phyloP scores from a whole-genome alignment of 2,888 invertebrate genomes.

The Sphecodes monilicornis region DNA sequence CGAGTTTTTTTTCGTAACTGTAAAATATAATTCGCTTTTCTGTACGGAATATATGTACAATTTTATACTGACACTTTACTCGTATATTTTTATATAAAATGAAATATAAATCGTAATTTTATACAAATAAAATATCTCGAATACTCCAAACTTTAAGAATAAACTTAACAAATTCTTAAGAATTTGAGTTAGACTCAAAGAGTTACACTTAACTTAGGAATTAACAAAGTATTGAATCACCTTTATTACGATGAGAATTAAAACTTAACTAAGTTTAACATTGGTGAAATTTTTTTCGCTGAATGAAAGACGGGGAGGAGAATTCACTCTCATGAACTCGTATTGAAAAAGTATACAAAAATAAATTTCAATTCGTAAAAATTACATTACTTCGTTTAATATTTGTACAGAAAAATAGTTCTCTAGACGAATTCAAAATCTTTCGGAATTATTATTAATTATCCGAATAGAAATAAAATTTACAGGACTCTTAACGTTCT shows the following conservation, averaged over 20 bases:
- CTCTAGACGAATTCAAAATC: neutral
- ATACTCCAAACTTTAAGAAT: neutral
- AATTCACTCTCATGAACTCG: neutral
- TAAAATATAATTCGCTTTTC: neutral
- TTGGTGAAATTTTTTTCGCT: neutral
- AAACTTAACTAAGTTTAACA: neutral
- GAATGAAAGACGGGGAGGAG: neutral
- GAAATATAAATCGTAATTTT: neutral
- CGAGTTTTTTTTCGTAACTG: conserved; percentile 19
- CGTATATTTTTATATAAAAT: conserved; percentile 7
- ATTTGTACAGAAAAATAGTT: neutral
- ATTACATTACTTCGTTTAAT: neutral
- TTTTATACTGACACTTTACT: conserved; percentile 20
- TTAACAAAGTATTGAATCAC: neutral
- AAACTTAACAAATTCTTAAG: too few species aligned
- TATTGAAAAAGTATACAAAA: neutral
- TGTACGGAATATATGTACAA: conserved; percentile 8
- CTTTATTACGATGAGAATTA: neutral
- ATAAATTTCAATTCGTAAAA: neutral
- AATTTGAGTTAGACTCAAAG: too few species aligned
- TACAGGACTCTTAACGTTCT: too few species aligned
- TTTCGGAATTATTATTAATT: neutral
- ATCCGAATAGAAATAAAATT: too few species aligned
- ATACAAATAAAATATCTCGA: neutral
- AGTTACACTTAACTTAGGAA: too few species aligned